A percentile compares a stretch with the other conserved stretches of the same genome.
These are phyloP conservation scores for Sisyra terminalis DNA, from an alignment of 2,888 invertebrate genomes.

Conservation along the genomic window DNA sequence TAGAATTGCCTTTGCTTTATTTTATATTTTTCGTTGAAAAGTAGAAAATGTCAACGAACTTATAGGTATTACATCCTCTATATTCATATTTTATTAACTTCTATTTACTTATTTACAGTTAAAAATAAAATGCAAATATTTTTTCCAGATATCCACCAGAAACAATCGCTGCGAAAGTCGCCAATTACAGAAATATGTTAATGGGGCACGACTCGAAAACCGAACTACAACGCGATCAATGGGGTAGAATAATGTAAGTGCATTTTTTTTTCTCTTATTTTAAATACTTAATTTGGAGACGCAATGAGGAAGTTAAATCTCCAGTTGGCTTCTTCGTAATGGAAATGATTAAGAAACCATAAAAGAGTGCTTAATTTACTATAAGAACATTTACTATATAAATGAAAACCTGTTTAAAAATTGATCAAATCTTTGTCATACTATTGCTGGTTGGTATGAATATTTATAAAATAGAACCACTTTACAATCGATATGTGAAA, in stretches of 20 bases:
- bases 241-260: slow-evolving; percentile 66
- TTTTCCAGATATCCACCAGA: slow-evolving; percentile 64
- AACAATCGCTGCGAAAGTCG: slow-evolving; percentile 75
- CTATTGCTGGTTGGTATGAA: too few species aligned
- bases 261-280: slow-evolving; percentile 1
- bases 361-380: neutral
- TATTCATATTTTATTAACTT: neutral
- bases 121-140: neutral
- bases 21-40: too few species aligned
- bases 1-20: too few species aligned
- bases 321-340: too few species aligned
- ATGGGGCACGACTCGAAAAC: slow-evolving; percentile 44
- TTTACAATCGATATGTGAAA: neutral
- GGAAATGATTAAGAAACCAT: neutral
- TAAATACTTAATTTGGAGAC: neutral
- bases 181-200: slow-evolving; percentile 73
- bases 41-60: too few species aligned
- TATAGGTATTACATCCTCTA: too few species aligned
- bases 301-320: neutral
- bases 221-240: slow-evolving; percentile 59
- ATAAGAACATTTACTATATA: neutral
- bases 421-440: too few species aligned
- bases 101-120: slow-evolving; percentile 11
- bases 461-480: neutral
- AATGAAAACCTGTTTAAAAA: too few species aligned